Evolutionary conservation across 2,113 vertebrate genomes (phyloP), one percentile per base, ranked within the genome.

Genomic region (Misgurnus anguillicaudatus): DNA sequence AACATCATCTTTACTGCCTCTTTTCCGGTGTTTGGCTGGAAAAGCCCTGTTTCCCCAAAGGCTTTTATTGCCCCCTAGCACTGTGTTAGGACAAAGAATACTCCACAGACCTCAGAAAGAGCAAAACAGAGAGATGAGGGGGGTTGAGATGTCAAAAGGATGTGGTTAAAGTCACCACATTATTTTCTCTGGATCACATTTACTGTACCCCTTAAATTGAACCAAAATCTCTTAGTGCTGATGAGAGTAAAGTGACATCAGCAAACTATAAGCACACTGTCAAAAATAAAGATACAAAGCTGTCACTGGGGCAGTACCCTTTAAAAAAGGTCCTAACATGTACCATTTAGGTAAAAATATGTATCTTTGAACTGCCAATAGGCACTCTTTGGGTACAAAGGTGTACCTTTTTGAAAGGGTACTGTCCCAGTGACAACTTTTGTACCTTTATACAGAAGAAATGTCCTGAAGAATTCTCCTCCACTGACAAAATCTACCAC

Each of bases 11-110:
- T 89, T 90, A 89, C 87, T 85, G 84, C 84, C 55, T 75, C 82
- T 86, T 87, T 87, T 87, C 87, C 77, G 16, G 84, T 85, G 85
- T 88, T 91, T 87, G 88, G 87, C 87, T 89, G 86, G 87, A 89
- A 90, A 83, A 83, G 86, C 86, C 89, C 84, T 81, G 83, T 86
- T 88, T 90, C 87, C 86, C 85, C 87, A 83, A 82, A 89, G 84
- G 77, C 81, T 87, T 91, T 92, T 90, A 92, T 82, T 88, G 87
- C 82, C 85, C 79, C 87, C 81, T 83, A 86, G 87, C 83, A 85
- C 81, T 84, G 86, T 82, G 85, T 85, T 89, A 82, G 86, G 84
- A 90, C 86, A 85, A 79, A 85, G 82, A 86, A 90, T 86, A 87
- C 84, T 88, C 83, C 39, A 86, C 80, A 86, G 63, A 86, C 66